These are phyloP conservation scores for Sphaerophoria taeniata DNA, from an alignment of 2,888 invertebrate species.

Conservation along the genomic window DNA sequence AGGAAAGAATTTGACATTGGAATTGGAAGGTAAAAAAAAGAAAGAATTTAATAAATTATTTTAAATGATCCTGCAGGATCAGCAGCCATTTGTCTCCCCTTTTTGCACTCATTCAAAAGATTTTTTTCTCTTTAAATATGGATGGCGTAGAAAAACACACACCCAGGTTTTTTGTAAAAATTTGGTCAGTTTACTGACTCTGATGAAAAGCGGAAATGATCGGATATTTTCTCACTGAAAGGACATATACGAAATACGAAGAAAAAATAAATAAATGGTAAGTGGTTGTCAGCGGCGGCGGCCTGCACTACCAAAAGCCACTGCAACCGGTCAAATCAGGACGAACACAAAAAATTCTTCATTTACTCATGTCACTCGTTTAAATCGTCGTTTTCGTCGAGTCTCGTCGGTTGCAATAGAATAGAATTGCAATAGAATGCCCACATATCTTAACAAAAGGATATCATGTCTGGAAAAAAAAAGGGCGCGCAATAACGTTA, in stretches of 20 bases:
- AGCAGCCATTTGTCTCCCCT: slow-evolving; percentile 51
- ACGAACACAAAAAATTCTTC: slow-evolving; percentile 51
- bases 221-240: slow-evolving; percentile 40
- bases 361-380: slow-evolving; percentile 67
- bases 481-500: slow-evolving; percentile 33
- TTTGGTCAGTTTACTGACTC: slow-evolving; percentile 64
- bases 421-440: slow-evolving; percentile 62
- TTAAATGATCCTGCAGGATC: slow-evolving; percentile 40
- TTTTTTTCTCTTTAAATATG: not conserved
- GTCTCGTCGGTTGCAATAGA: slow-evolving; percentile 14
- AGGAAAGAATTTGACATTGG: not conserved
- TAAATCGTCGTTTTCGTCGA: not conserved
- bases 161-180: slow-evolving; percentile 27
- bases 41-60: not conserved
- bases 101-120: slow-evolving; percentile 18
- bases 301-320: not conserved
- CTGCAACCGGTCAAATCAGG: slow-evolving; percentile 12
- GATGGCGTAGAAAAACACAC: slow-evolving; percentile 23
- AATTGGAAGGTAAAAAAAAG: not conserved
- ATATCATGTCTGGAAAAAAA: not conserved
- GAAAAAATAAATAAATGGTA: slow-evolving; percentile 15
- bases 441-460: slow-evolving; percentile 33
- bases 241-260: not conserved
- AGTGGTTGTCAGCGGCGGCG: slow-evolving; percentile 12
- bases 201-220: slow-evolving; percentile 61